Conservation (phyloP, 2,113 vertebrate species). For the Himantopus leucocephalus region DNA sequence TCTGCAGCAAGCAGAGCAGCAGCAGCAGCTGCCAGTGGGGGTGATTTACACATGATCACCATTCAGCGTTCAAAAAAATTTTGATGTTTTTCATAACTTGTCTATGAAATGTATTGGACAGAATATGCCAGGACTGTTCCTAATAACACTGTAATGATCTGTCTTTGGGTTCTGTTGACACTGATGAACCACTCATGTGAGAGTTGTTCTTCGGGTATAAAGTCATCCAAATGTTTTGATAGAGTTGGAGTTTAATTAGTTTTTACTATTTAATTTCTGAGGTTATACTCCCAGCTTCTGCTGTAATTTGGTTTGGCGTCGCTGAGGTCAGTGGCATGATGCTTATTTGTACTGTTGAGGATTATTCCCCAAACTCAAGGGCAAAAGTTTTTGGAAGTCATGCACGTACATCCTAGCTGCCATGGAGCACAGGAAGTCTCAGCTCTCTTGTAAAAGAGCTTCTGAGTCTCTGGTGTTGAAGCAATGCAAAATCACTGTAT, state of each 20-base stretch:
- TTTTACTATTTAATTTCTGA: conserved; percentile 14
- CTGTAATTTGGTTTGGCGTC: not conserved
- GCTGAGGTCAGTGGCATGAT: not conserved
- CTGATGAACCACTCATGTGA: not conserved
- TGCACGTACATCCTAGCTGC: rapidly evolving
- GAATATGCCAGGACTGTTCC: not conserved
- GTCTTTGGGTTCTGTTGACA: not conserved
- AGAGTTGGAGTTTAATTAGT: not conserved
- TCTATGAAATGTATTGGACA: conserved; percentile 12
- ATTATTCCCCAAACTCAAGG: not conserved
- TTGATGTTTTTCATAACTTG: conserved; percentile 17
- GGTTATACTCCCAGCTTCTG: not conserved
- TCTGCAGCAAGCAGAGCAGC: conserved; percentile 57
- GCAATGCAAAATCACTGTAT: not conserved
- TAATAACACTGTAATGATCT: not conserved
- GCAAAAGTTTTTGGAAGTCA: not conserved
- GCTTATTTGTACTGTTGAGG: not conserved
- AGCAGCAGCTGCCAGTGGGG: conserved; percentile 49
- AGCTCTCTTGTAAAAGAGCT: not conserved
- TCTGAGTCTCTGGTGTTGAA: not conserved
- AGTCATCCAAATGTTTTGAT: not conserved
- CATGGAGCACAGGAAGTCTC: not conserved
- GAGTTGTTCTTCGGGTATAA: not conserved
- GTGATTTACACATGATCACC: conserved; percentile 55
- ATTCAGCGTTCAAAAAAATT: conserved; percentile 27